Evolutionary conservation across 1,140 invertebrate genomes (phyloP).

Genomic region (Drosophila willistoni): DNA sequence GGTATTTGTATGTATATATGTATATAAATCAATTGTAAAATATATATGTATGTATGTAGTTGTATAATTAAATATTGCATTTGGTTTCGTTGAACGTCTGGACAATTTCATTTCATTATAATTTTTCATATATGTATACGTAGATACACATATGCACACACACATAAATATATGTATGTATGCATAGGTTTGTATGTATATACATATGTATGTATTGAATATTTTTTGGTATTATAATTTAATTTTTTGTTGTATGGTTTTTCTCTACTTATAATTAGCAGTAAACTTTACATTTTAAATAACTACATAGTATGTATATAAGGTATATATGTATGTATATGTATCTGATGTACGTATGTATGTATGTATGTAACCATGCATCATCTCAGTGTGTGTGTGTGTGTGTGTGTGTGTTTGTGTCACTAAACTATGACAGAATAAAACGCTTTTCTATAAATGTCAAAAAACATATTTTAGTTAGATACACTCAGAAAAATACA

Average conservation of each 20-base stretch:
- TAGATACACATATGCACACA: slow-evolving; percentile 9
- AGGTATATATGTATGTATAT: slow-evolving; percentile 49
- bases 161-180: slow-evolving; percentile 14
- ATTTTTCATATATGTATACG: slow-evolving; percentile 3
- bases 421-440: slow-evolving; percentile 44
- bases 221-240: slow-evolving; percentile 2
- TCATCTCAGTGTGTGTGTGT: neutral
- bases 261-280: slow-evolving; percentile 28
- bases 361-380: slow-evolving; percentile 40
- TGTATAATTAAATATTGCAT: slow-evolving; percentile 81
- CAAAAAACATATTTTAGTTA: slow-evolving; percentile 35
- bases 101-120: slow-evolving; percentile 58
- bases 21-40: slow-evolving; percentile 75
- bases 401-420: slow-evolving; percentile 33
- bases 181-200: slow-evolving; percentile 16
- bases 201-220: slow-evolving; percentile 17
- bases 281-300: slow-evolving; percentile 29
- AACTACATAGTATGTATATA: slow-evolving; percentile 58
- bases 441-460: slow-evolving; percentile 30
- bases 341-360: slow-evolving; percentile 33
- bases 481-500: slow-evolving; percentile 14
- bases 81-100: slow-evolving; percentile 80
- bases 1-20: slow-evolving; percentile 49
- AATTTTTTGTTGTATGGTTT: slow-evolving; percentile 15
- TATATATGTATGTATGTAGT: slow-evolving; percentile 65